These are phyloP conservation scores for Caenorhabditis inopinata DNA, from an alignment of 1,140 invertebrate species.

Conservation along the genomic window DNA sequence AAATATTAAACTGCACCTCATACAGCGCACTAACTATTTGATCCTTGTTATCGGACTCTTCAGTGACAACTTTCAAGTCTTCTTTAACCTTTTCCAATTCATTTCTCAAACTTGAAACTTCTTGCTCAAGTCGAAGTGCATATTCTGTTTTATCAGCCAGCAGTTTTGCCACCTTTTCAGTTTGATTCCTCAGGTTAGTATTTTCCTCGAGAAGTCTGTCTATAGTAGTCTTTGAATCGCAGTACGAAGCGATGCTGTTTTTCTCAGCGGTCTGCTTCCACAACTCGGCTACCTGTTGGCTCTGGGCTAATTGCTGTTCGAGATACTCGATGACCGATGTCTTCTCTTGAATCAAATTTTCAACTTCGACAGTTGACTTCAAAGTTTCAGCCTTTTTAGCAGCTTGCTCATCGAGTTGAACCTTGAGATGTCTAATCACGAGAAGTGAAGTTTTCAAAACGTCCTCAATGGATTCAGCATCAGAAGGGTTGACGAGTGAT, in stretches of 20 bases:
- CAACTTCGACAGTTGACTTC: not conserved
- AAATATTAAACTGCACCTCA: not conserved
- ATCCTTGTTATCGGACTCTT: slow-evolving; percentile 9
- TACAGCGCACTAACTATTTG: slow-evolving; percentile 11
- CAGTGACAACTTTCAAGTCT: not conserved
- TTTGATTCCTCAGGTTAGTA: not conserved
- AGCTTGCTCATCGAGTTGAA: not conserved
- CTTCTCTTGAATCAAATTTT: not conserved
- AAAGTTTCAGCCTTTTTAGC: not conserved
- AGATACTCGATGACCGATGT: slow-evolving; percentile 5
- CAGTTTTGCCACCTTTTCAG: not conserved
- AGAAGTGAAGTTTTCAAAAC: not conserved
- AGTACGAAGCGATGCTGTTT: not conserved
- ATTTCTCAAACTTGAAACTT: not conserved
- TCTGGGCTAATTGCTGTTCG: not conserved
- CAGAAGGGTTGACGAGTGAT: not conserved
- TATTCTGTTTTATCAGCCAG: not conserved
- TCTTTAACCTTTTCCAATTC: not conserved
- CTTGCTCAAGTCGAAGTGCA: not conserved
- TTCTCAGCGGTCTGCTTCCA: slow-evolving; percentile 14
- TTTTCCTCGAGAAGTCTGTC: slow-evolving; percentile 2
- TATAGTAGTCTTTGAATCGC: not conserved
- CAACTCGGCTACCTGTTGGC: slow-evolving; percentile 9
- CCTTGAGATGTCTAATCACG: not conserved
- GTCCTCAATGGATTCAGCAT: not conserved